Conservation (phyloP, 64 coral and sea anemone species). For the Dendronephthya gigantea region DNA sequence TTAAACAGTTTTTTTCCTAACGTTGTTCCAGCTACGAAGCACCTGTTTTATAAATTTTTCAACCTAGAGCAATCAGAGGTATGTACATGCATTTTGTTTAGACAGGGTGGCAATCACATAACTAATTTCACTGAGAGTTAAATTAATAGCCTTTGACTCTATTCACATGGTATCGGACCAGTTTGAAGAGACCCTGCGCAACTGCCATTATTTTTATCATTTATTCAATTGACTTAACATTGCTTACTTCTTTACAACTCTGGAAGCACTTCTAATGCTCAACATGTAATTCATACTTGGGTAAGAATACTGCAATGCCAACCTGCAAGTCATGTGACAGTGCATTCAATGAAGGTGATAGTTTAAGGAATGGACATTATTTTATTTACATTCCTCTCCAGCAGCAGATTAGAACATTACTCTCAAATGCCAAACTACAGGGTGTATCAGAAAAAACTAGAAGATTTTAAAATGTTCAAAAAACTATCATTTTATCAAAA, state of each 20-base stretch:
- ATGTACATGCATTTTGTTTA: not conserved
- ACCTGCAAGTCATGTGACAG: not conserved
- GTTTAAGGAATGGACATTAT: not conserved
- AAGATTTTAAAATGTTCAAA: no score
- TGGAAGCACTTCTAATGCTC: not conserved
- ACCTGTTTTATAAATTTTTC: not conserved
- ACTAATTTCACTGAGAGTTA: no score
- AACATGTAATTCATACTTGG: not conserved
- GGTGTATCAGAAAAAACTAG: no score
- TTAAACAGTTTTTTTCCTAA: not conserved
- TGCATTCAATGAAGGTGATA: not conserved
- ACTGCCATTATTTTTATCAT: no score
- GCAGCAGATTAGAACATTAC: not conserved
- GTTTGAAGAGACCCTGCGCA: no score
- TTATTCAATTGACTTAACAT: not conserved
- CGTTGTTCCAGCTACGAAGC: not conserved
- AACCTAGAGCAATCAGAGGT: not conserved
- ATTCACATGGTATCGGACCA: no score
- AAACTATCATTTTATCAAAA: no score
- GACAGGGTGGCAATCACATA: no score
- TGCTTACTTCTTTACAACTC: not conserved
- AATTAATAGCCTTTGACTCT: no score
- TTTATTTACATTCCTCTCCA: conserved; percentile 1
- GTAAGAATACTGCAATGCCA: not conserved
- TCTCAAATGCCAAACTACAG: not conserved